Percentiles rank a stretch among this genome's conserved stretches.
These are phyloP conservation scores for Silvanus unidentatus DNA, from an alignment of 2,888 invertebrate species.

Conservation along the genomic window DNA sequence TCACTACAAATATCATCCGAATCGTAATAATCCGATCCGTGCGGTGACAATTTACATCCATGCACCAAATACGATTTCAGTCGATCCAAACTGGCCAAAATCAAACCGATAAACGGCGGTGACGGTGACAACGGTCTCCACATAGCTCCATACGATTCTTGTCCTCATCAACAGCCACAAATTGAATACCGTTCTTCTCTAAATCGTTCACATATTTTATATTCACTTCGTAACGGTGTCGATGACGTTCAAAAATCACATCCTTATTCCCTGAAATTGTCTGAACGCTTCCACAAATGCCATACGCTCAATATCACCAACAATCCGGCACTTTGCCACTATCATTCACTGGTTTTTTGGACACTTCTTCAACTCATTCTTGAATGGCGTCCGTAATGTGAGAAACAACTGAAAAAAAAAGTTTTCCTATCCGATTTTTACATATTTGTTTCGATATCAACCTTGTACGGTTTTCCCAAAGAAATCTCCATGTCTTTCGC, in stretches of 20 bases:
- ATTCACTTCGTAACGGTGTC: slow-evolving; percentile 97
- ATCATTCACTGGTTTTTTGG: slow-evolving; percentile 72
- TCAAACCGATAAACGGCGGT: slow-evolving; percentile 90
- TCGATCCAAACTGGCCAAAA: slow-evolving; percentile 83
- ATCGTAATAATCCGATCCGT: slow-evolving; percentile 62
- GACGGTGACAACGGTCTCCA: slow-evolving; percentile 86
- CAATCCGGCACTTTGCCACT: slow-evolving; percentile 71
- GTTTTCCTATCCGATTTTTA: too few species aligned
- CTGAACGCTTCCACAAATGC: slow-evolving; percentile 98
- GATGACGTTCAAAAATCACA: slow-evolving; percentile 86
- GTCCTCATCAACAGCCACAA: slow-evolving; percentile 82
- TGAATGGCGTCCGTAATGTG: slow-evolving; percentile 98
- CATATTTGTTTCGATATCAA: too few species aligned
- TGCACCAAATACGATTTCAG: slow-evolving; percentile 65
- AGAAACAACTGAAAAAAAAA: slow-evolving; percentile 85
- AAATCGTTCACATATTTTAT: slow-evolving; percentile 73
- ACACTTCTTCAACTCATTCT: slow-evolving; percentile 95
- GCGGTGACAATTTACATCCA: slow-evolving; percentile 70
- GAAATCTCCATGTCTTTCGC: slow-evolving; percentile 91
- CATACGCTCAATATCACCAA: slow-evolving; percentile 99
- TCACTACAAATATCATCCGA: slow-evolving; percentile 47
- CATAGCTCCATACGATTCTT: slow-evolving; percentile 91
- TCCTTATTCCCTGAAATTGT: slow-evolving; percentile 83
- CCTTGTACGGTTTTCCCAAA: slow-evolving; percentile 99
- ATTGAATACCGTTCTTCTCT: slow-evolving; percentile 77